Evolutionary conservation across 2,797 vertebrate species (phyloP), one percentile per base, ranked within the genome.

Genomic region (Ficedula albicollis): DNA sequence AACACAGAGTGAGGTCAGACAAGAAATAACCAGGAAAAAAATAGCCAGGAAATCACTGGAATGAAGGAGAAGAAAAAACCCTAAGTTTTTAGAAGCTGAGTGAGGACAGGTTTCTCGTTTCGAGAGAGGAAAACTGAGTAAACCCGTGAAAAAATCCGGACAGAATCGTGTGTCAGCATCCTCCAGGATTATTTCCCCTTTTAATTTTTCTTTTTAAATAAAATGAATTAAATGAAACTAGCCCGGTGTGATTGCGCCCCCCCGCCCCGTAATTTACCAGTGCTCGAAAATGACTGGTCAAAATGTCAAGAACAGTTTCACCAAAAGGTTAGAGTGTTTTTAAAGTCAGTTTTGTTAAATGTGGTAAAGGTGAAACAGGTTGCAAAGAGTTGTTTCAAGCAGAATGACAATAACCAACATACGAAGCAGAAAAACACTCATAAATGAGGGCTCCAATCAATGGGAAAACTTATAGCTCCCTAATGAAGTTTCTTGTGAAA

Each of bases 401-500:
- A 95, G 84, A 96, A 92, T 97, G 97, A 98, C 97, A 98, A 98
- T 98, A 96, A 96, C 97, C 96, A 97, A 96, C 97, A 96, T 97
- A 97, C 96, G 96, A 97, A 96, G 95, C 90, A 97, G 97, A 98
- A 97, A 98, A 97, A 96, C 96, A 97, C 97, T 97, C 97, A 94
- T 97, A 98, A 98, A 98, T 97, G 98, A 98, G 98, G 98, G 96
- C 98, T 96, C 88, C 97, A 97, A 97, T 98, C 98, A 98, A 98
- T 98, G 97, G 98, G 97, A 96, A 98, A 98, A 98, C 98, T 97
- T 98, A 98, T 96, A 98, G 98, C 98, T 98, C 98, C 98, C 98
- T 98, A 98, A 98, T 98, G 98, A 98, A 98, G 97, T 98, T 98
- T 98, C 97, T 97, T 96, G 97, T 98, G 98, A 98, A 98, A 99